phyloP scores from a whole-genome alignment of 1,140 invertebrate species.

The Drosophila triauraria region DNA sequence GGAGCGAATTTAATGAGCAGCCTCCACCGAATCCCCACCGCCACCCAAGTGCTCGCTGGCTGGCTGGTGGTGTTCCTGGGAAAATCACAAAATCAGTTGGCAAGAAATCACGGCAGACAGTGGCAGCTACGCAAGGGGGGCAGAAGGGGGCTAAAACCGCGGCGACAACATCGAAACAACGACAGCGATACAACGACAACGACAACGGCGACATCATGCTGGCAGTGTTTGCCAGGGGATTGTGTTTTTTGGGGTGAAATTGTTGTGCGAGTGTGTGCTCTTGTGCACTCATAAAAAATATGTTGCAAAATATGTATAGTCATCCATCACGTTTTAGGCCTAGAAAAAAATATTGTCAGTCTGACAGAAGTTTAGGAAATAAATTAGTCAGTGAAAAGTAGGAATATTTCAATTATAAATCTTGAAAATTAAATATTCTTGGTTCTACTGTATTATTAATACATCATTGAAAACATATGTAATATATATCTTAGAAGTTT shows the following conservation, averaged over 20 bases:
- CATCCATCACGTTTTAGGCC: not conserved
- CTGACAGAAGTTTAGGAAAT: not conserved
- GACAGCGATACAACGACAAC: conserved; percentile 45
- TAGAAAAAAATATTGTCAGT: not conserved
- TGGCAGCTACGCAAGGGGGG: conserved; percentile 4
- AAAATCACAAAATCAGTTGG: conserved; percentile 82
- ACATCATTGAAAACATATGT: too few species aligned
- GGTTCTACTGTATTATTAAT: too few species aligned
- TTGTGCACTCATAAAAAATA: conserved; percentile 27
- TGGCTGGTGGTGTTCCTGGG: conserved; percentile 61
- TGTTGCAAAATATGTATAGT: not conserved
- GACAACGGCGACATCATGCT: conserved; percentile 55
- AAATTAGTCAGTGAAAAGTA: not conserved
- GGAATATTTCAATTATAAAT: too few species aligned
- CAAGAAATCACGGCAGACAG: conserved; percentile 71
- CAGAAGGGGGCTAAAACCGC: conserved; percentile 22
- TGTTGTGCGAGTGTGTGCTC: conserved; percentile 6
- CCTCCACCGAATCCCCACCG: conserved; percentile 3
- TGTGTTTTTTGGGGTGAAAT: conserved; percentile 41
- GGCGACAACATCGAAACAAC: conserved; percentile 51
- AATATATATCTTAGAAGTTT: too few species aligned
- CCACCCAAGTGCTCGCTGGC: conserved; percentile 5
- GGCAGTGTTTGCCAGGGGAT: conserved; percentile 53
- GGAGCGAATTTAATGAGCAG: conserved; percentile 79
- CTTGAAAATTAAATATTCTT: too few species aligned